Percentiles rank a stretch among this genome's conserved stretches.
These are phyloP conservation scores for Rhogogaster chlorosoma DNA, from an alignment of 2,888 invertebrate species.

Conservation along the genomic window DNA sequence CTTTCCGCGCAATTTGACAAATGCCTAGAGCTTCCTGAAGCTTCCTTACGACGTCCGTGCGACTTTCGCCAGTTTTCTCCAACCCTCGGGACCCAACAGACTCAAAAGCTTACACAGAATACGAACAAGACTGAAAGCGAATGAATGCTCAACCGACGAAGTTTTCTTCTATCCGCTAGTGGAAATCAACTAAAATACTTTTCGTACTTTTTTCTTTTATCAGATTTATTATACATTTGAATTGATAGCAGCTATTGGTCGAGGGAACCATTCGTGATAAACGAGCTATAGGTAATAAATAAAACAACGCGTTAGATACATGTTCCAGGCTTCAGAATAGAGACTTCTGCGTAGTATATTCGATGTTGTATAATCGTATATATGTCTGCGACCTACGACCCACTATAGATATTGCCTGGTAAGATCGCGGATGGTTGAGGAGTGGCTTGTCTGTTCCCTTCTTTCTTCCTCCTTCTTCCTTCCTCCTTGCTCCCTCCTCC, in stretches of 20 bases:
- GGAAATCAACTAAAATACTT: background rate
- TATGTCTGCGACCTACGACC: constrained; percentile 13
- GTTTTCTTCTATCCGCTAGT: background rate
- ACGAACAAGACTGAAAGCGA: constrained; percentile 10
- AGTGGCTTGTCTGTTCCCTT: constrained; percentile 49
- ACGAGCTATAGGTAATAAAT: background rate
- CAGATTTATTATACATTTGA: background rate
- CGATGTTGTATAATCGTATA: constrained; percentile 33
- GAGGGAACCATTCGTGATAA: background rate
- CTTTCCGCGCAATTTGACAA: constrained; percentile 50
- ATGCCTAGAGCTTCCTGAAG: background rate
- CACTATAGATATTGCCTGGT: constrained; percentile 3
- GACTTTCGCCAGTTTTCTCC: background rate
- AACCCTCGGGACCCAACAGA: background rate
- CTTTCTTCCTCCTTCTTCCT: constrained; percentile 24
- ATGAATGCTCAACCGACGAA: constrained; percentile 1
- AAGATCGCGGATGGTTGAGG: constrained; percentile 54
- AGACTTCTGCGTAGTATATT: constrained; percentile 8
- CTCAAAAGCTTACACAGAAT: background rate
- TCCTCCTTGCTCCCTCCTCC: background rate
- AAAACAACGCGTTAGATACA: background rate
- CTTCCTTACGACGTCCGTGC: background rate
- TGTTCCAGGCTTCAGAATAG: background rate
- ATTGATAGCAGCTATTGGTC: background rate
- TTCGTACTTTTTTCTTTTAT: background rate